Evolutionary conservation across 2,113 vertebrate genomes (phyloP).

Genomic region (Calyptommatus sinebrachiatus): DNA sequence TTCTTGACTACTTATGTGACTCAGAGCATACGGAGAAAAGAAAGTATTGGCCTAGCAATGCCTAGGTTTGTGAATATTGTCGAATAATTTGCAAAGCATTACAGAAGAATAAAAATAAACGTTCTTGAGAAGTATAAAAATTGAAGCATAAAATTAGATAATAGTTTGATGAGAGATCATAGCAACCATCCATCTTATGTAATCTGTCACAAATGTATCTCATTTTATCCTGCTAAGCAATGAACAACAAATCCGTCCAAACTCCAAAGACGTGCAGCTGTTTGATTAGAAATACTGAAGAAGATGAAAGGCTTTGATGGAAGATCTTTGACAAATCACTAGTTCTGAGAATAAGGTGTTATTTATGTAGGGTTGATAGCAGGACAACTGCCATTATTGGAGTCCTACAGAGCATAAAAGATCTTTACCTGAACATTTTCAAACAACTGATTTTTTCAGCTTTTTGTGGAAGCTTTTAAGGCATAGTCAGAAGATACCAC

Average conservation of each 20-base stretch:
- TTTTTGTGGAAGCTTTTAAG: no score
- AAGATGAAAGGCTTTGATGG: background rate
- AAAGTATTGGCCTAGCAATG: background rate
- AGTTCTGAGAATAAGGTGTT: background rate
- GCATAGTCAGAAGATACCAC: no score
- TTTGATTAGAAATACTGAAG: background rate
- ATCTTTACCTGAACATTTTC: no score
- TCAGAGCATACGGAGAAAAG: background rate
- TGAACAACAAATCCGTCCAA: background rate
- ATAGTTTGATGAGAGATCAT: background rate
- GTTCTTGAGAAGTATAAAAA: no score
- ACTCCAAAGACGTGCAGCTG: background rate
- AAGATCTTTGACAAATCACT: background rate
- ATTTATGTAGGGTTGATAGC: background rate
- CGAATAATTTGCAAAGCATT: background rate
- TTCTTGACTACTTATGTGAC: background rate
- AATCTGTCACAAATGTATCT: background rate
- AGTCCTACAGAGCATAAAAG: background rate
- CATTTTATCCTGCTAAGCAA: background rate
- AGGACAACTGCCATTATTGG: background rate
- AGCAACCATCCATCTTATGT: background rate
- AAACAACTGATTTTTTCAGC: no score
- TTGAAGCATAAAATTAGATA: background rate
- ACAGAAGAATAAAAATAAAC: background rate
- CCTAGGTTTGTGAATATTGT: background rate